These are phyloP conservation scores for Picus viridis DNA, from an alignment of 2,797 vertebrate genomes.

Conservation along the genomic window DNA sequence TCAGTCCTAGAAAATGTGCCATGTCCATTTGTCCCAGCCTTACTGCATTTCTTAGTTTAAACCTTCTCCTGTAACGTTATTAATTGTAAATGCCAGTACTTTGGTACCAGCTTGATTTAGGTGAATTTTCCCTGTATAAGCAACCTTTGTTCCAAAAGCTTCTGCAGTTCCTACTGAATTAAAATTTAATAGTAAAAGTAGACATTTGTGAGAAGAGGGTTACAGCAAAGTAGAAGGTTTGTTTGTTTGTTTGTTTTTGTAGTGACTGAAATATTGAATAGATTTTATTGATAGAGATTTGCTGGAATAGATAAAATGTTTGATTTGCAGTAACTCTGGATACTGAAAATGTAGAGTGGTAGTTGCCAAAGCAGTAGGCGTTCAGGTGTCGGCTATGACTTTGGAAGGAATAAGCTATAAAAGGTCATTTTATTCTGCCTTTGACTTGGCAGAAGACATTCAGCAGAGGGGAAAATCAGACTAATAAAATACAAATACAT, in stretches of 20 bases:
- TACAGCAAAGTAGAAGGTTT: background rate
- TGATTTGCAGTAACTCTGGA: background rate
- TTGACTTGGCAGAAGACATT: background rate
- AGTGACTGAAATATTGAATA: background rate
- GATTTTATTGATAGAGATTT: background rate
- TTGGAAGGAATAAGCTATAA: background rate
- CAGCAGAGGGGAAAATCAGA: background rate
- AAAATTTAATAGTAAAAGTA: background rate
- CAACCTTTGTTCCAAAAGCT: background rate
- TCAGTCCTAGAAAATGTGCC: conserved; percentile 32
- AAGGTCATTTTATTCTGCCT: background rate
- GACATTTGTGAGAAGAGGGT: background rate
- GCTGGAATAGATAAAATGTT: background rate
- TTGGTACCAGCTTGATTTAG: background rate
- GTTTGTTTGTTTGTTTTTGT: too few relatives aligned
- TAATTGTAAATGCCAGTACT: conserved; percentile 12
- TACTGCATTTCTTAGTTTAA: background rate
- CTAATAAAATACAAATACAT: conserved; percentile 1
- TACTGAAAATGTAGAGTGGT: background rate
- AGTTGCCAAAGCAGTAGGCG: background rate
- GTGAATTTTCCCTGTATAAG: background rate
- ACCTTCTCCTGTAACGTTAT: background rate
- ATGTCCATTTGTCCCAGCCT: background rate
- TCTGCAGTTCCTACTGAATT: background rate
- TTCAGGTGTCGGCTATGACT: background rate